Base-by-base conservation (phyloP, 1,140 invertebrate genomes). In the Whitmania pigra region DNA sequence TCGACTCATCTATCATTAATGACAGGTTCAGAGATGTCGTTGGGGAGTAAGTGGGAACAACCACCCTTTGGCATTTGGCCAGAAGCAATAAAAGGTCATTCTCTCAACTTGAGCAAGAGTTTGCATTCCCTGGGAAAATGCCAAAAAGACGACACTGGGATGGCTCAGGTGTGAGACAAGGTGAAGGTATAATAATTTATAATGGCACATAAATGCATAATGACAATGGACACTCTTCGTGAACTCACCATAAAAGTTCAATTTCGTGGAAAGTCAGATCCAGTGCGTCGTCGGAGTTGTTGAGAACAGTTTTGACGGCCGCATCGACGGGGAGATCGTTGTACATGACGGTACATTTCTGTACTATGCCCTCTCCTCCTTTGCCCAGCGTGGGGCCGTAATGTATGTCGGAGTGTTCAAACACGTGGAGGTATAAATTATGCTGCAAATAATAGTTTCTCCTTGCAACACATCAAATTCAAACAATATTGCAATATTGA, bases 341-440 rank as follows among this genome's bases (percentile, higher is more conserved):
- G 53, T 74, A 74, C 66, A 29, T 72, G 60, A 74, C 73, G 43
- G 73, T 72, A 55, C 73, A 74, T 27, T 66, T 72, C 53, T 72
- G 63, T n/a, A 74, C 73, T 29, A 72, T 67, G n/a, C 70, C 73
- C 63, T 74, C 73, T 0, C 73, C 73, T 3, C 73, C 73, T 43
- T 68, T 67, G 17, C 73, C 73, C 15, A 74, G n/a, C 25, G 60
- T 67, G 15, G 57, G 27, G 13, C 73, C 73, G 67, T 74, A 74
- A 22, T 67, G 27, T 27, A 74, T 74, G 67, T 74, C 73, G 29
- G 57, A 22, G 7, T 60, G 36, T 20, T 72, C 71, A 27, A 74
- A 74, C 17, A 72, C 54, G 18, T 72, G 53, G 4, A 74, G 71
- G 53, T 67, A 60, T 2, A 74, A 68, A 36, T 68, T 54, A 68